Conservation (phyloP, 2,113 vertebrate species). For the Hemicordylus capensis region DNA sequence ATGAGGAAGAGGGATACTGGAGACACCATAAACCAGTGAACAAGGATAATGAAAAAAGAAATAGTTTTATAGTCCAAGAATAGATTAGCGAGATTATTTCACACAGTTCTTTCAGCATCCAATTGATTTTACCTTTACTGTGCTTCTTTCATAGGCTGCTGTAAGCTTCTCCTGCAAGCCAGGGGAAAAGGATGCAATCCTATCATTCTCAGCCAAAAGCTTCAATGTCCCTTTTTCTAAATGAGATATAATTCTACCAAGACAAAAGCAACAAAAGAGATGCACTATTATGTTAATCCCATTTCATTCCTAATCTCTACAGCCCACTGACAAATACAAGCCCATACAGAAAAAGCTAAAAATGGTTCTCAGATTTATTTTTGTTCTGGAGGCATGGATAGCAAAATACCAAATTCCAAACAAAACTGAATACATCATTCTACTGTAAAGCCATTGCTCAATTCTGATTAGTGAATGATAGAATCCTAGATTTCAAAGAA, state of each 20-base stretch:
- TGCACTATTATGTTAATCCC: slow-evolving; percentile 21
- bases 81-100: not conserved
- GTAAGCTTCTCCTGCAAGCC: slow-evolving; percentile 83
- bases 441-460: not conserved
- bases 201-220: slow-evolving; percentile 93
- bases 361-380: not conserved
- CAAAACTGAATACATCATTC: not conserved
- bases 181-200: slow-evolving; percentile 88
- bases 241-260: slow-evolving; percentile 84
- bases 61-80: not conserved
- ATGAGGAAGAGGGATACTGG: slow-evolving; percentile 1
- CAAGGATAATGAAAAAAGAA: not conserved
- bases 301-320: not conserved
- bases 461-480: not conserved
- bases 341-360: not conserved
- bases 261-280: slow-evolving; percentile 19
- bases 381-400: not conserved
- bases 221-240: slow-evolving; percentile 92
- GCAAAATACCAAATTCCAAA: not conserved
- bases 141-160: slow-evolving; percentile 86
- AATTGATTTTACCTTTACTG: slow-evolving; percentile 83
- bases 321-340: not conserved
- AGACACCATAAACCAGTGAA: not conserved
- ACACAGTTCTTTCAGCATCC: not conserved
- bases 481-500: not conserved